Evolutionary conservation across 2,113 vertebrate genomes (phyloP).

Genomic region (Chrysemys picta): DNA sequence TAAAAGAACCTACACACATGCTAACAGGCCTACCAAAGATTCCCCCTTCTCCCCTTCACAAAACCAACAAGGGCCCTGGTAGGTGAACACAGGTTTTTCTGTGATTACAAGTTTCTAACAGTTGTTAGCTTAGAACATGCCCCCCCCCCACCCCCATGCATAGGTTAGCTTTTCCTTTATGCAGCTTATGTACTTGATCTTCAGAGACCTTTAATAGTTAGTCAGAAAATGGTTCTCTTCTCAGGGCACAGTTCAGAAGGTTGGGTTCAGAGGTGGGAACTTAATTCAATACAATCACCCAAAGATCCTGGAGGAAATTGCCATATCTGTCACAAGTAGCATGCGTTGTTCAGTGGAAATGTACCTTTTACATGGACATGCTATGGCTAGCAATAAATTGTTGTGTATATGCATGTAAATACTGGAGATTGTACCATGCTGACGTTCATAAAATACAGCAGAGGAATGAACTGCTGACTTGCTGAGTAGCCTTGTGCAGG

Average conservation of each 20-base stretch:
- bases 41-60: no score
- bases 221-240: no score
- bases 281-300: no score
- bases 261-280: no score
- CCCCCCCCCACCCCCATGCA: neutral
- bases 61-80: no score
- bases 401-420: neutral
- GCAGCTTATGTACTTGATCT: neutral
- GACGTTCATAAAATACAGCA: no score
- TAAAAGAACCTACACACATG: no score
- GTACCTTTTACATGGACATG: neutral
- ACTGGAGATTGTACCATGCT: no score
- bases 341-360: neutral
- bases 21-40: no score
- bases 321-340: neutral
- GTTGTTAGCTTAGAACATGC: neutral
- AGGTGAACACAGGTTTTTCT: neutral
- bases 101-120: neutral
- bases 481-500: neutral
- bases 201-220: neutral
- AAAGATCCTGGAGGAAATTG: no score
- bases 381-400: neutral
- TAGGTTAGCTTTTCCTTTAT: neutral
- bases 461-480: neutral
- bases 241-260: no score